Base-by-base conservation (phyloP, 1,140 invertebrate genomes). In the Drosophila triauraria region DNA sequence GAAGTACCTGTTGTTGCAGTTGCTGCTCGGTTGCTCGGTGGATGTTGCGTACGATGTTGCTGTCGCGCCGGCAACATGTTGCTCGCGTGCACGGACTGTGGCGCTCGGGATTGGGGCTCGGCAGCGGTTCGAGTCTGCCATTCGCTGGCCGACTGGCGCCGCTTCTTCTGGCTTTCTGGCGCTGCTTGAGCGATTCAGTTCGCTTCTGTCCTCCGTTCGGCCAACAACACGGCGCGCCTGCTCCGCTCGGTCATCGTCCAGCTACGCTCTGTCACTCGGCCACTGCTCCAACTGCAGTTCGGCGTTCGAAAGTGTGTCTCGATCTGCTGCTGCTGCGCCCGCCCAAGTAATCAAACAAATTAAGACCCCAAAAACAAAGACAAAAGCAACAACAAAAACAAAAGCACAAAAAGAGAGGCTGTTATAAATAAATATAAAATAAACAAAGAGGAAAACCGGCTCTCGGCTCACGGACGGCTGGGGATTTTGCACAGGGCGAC, bases 191-290 rank as follows among this genome's bases (percentile, higher is more conserved):
- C 46, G 35, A 38, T 72, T 84, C 63, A 90, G 85, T 90, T 71
- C 75, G 71, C 68, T 81, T 90, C 75, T 84, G 81, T 74, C 75
- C 79, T 54, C 79, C 82, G 85, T 35, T 63, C 78, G 68, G 64
- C 54, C 48, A 82, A 72, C 81, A 70, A 79, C 81, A 74, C 79
- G 75, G 50, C 78, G 85, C 85, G 85, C 82, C 67, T 78, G 62
- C 62, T 77, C 64, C 40, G 48, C 50, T 59, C 60, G 54, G 32
- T 61, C 43, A 54, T 23, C 48, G 23, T 17, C 35, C 30, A 53
- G 20, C 62, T 32, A 8, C 47, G 23, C 20, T 47, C 20, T n/a
- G 20, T 27, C 25, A 27, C 35, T 17, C 30, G 30, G 7, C 32
- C 32, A 32, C 25, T 40, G 54, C 61, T 9, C 35, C 62, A 42